Evolutionary conservation across 2,888 invertebrate species (phyloP), one percentile per base, ranked within the genome.

Genomic region (Cryptosula pallasiana): DNA sequence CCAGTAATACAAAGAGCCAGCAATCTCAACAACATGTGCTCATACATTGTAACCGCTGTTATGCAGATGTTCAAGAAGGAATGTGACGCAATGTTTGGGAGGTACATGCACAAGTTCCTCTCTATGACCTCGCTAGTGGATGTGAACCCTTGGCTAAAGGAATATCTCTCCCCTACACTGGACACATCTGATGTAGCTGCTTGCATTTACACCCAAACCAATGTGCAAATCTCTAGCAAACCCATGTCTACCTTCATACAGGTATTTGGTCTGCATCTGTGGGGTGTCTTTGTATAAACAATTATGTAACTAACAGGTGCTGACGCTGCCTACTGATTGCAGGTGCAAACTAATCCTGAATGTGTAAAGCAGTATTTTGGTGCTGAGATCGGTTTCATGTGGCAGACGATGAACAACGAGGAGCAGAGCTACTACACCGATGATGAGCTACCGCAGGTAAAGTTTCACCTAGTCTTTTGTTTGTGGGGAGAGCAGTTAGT

Each of bases 201-300:
- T 5, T 79, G 77, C 72, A 72, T 75, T 3, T 80, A 81, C 76
- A 74, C 75, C 20, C 80, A 81, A 2, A 79, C 80, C 1, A 73
- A 80, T 34, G 81, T 81, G 1, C 79, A 78, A 73, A 79, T 81
- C 72, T 78, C 80, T 25, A 79, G 76, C 9, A 80, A 80, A 72
- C 81, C 81, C 1, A 74, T 83, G 72, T 81, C 82, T 3, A 80
- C 82, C 29, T 82, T 81, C 74, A 77, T 82, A 70, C 79, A 82
- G 74, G 73, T 82, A 0, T 79, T 78, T 57, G 5, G 57, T 45
- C 45, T n/a, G n/a, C n/a, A n/a, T n/a, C n/a, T n/a, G n/a, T n/a
- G n/a, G n/a, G n/a, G n/a, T n/a, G n/a, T n/a, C 45, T 13, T 45
- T 45, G 9, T 13, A 45, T 13, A 45, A 45, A 45, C 20, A 45